Percentiles rank a stretch among this genome's conserved stretches.
phyloP scores from a whole-genome alignment of 2,113 vertebrate genomes.

The Pluvialis apricaria region DNA sequence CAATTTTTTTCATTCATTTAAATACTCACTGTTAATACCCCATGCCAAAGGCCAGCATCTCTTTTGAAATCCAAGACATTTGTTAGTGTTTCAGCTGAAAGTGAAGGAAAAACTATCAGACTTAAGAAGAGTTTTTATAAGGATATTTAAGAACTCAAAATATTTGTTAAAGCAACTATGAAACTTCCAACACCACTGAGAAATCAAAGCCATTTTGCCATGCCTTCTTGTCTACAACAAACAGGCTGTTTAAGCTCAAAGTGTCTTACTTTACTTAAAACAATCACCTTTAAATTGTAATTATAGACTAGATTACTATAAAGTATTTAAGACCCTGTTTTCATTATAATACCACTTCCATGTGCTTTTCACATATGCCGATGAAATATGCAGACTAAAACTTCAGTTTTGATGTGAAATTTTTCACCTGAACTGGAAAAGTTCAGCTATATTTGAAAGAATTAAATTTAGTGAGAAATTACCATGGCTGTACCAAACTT shows the following conservation, averaged over 20 bases:
- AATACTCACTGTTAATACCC: slow-evolving; percentile 88
- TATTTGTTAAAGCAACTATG: neutral
- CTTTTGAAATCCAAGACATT: slow-evolving; percentile 98
- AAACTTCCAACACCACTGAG: neutral
- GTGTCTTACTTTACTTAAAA: neutral
- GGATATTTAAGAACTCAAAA: neutral
- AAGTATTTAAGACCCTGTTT: neutral
- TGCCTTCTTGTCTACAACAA: neutral
- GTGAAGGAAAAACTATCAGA: neutral
- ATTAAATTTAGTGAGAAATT: neutral
- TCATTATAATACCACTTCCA: neutral
- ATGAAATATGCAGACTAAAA: neutral
- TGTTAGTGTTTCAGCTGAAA: slow-evolving; percentile 89
- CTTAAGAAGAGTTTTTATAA: neutral
- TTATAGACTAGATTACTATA: neutral
- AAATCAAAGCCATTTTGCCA: neutral
- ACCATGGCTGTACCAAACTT: neutral
- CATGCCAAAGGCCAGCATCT: slow-evolving; percentile 95
- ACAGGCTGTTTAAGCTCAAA: neutral
- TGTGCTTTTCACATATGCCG: neutral
- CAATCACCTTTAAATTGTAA: neutral
- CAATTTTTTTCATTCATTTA: neutral
- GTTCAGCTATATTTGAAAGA: neutral
- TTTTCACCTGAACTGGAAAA: neutral
- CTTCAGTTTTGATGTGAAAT: neutral